A percentile compares a stretch with the other conserved stretches of the same genome.
phyloP scores from a whole-genome alignment of 2,888 invertebrate species.

The Ectemnius cavifrons region DNA sequence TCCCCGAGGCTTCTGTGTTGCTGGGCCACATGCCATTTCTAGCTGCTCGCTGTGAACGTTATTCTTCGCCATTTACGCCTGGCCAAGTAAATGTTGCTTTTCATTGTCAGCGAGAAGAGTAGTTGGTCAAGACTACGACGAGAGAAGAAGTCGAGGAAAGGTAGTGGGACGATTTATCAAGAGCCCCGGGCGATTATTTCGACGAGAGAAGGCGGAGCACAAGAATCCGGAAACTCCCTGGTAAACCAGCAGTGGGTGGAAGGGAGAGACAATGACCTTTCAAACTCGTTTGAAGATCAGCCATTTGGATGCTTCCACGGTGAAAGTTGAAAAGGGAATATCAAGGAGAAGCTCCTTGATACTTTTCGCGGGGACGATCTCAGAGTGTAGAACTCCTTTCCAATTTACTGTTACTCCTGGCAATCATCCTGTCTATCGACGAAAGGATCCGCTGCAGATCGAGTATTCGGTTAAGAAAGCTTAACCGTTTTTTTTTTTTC shows the following conservation, averaged over 20 bases:
- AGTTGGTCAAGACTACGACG: neutral
- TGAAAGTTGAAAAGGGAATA: conserved; percentile 40
- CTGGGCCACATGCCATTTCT: neutral
- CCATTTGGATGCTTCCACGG: conserved; percentile 21
- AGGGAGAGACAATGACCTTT: conserved; percentile 37
- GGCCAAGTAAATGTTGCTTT: neutral
- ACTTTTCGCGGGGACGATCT: neutral
- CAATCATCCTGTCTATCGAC: neutral
- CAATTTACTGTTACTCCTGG: conserved; percentile 1
- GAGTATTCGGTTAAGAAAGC: conserved; percentile 1
- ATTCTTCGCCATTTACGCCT: conserved; percentile 10
- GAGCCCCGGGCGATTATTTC: conserved; percentile 27
- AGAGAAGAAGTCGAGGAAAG: neutral
- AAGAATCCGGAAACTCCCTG: conserved; percentile 19
- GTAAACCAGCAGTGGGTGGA: neutral
- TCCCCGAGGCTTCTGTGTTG: conserved; percentile 10
- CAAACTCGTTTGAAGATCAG: conserved; percentile 22
- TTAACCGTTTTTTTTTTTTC: neutral
- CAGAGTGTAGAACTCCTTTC: neutral
- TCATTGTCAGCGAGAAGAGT: neutral
- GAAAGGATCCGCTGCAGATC: neutral
- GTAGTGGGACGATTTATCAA: conserved; percentile 29
- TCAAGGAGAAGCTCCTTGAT: conserved; percentile 7
- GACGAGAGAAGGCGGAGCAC: conserved; percentile 7
- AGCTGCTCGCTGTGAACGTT: neutral